Conservation (phyloP, 2,113 vertebrate species). For the Oxyura jamaicensis region DNA sequence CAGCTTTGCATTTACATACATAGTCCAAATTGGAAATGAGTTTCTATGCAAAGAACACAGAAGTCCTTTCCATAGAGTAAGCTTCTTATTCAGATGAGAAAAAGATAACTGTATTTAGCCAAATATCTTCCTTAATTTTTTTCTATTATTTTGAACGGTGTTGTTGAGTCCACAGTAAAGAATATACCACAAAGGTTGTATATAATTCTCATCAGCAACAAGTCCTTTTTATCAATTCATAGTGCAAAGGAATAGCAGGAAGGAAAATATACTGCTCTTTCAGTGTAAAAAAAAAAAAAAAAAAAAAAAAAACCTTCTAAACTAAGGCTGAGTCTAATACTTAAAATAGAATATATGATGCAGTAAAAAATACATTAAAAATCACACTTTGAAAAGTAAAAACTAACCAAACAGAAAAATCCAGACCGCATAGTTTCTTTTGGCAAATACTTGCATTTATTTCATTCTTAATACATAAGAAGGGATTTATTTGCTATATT, state of each 20-base stretch:
- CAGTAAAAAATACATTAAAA: background rate
- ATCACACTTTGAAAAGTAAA: background rate
- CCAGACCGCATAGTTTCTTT: background rate
- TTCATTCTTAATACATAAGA: slow-evolving; percentile 52
- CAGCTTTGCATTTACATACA: background rate
- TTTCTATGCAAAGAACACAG: background rate
- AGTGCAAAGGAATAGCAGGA: rapidly evolving
- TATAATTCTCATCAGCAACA: background rate
- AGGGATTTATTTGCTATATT: slow-evolving; percentile 41
- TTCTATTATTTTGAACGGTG: background rate
- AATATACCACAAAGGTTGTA: background rate
- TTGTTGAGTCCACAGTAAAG: background rate
- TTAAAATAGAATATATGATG: background rate
- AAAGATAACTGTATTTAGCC: background rate
- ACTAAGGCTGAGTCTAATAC: background rate
- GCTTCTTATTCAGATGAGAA: background rate
- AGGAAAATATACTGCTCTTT: background rate
- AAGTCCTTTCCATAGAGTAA: rapidly evolving
- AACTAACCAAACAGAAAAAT: background rate
- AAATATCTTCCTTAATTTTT: background rate
- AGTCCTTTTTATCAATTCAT: background rate
- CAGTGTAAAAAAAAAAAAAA: background rate
- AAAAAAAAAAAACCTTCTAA: background rate
- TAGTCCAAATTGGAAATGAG: background rate
- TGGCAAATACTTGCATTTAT: background rate